Evolutionary conservation across 2,797 vertebrate species (phyloP).

Genomic region (Ciconia nigra): DNA sequence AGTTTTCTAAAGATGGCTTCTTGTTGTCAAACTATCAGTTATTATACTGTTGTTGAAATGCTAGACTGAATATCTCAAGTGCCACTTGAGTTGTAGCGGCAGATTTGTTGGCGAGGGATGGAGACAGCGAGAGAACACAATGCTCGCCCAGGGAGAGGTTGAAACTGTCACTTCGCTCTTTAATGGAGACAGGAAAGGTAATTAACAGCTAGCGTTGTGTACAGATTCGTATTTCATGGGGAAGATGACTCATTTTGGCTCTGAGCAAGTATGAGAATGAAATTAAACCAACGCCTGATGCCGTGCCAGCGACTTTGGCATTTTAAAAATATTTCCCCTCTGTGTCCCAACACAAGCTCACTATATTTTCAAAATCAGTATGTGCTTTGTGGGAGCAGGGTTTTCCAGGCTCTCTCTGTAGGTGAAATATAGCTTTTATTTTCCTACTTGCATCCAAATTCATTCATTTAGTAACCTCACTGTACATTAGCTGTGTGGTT

Average conservation of each 20-base stretch:
- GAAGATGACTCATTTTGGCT: constrained; percentile 71
- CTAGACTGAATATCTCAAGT: constrained; percentile 54
- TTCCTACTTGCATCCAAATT: constrained; percentile 4
- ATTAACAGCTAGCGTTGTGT: constrained; percentile 65
- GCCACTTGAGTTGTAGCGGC: constrained; percentile 51
- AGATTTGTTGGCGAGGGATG: constrained; percentile 50
- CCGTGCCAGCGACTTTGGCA: constrained; percentile 28
- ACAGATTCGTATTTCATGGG: constrained; percentile 61
- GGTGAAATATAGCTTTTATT: constrained; percentile 7
- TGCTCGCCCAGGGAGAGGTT: constrained; percentile 68
- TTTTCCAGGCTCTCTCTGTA: not conserved
- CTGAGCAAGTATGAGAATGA: constrained; percentile 35
- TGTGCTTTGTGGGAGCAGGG: not conserved
- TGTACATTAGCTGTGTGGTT: not conserved
- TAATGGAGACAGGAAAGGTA: constrained; percentile 69
- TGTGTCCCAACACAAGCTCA: not conserved
- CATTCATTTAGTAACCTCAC: not conserved
- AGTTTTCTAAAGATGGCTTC: constrained; percentile 50
- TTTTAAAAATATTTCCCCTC: constrained; percentile 37
- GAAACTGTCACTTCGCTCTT: constrained; percentile 68
- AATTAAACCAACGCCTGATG: constrained; percentile 57
- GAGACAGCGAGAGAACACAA: constrained; percentile 14
- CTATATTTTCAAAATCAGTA: constrained; percentile 23
- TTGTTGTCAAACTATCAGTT: constrained; percentile 52
- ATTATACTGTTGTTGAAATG: constrained; percentile 38